Conservation (phyloP, 2,113 vertebrate genomes). For the Onychostruthus taczanowskii region DNA sequence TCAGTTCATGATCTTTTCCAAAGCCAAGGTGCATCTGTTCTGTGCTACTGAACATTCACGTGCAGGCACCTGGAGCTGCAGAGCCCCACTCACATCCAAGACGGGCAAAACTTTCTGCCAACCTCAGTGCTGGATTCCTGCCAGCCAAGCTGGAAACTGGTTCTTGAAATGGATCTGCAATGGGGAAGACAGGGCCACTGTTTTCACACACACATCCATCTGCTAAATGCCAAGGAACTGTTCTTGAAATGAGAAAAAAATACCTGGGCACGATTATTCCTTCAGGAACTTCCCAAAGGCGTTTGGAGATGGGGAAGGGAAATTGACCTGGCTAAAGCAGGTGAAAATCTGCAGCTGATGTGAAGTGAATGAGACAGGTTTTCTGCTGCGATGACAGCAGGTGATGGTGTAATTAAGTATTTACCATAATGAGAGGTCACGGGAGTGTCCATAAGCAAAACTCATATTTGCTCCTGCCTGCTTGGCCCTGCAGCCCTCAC, state of each 20-base stretch:
- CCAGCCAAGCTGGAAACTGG: not conserved
- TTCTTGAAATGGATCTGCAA: not conserved
- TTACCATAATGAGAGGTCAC: not conserved
- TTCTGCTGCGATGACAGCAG: not conserved
- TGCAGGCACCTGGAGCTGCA: not conserved
- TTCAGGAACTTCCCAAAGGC: not conserved
- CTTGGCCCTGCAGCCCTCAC: not conserved
- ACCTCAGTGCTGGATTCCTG: not conserved
- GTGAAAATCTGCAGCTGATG: not conserved
- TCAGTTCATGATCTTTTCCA: not conserved
- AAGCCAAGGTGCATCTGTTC: not conserved
- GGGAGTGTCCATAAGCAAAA: not conserved
- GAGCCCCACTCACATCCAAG: not conserved
- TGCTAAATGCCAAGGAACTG: not conserved
- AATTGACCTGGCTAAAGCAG: not conserved
- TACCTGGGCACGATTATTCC: not conserved
- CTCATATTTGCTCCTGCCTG: not conserved
- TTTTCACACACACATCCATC: not conserved
- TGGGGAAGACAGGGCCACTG: not conserved
- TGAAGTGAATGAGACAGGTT: not conserved
- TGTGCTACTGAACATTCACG: rapidly evolving
- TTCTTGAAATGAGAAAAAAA: not conserved
- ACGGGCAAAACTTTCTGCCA: not conserved
- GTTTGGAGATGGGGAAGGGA: not conserved
- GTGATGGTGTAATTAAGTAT: conserved; percentile 6